phyloP scores from a whole-genome alignment of 2,888 invertebrate genomes.

The Plutella xylostella region DNA sequence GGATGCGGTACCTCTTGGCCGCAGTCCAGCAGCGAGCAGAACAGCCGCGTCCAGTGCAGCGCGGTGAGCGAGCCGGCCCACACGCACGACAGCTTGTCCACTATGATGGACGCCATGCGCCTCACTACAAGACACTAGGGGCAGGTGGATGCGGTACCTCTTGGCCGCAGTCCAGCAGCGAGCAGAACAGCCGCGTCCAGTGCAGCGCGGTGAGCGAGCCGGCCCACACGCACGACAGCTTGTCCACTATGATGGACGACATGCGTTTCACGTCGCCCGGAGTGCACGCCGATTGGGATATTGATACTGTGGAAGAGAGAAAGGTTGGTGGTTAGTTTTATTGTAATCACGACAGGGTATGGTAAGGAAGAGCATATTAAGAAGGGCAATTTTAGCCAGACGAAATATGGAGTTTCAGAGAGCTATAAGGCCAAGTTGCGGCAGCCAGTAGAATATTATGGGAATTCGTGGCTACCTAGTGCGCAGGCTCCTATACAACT shows the following conservation, averaged over 20 bases:
- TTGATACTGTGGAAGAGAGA: conserved; percentile 40
- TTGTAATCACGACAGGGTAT: too few relatives aligned
- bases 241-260: conserved; percentile 84
- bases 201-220: conserved; percentile 74
- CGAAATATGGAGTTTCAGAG: too few relatives aligned
- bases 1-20: too few relatives aligned
- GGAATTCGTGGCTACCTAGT: too few relatives aligned
- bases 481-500: too few relatives aligned
- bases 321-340: too few relatives aligned
- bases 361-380: too few relatives aligned
- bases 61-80: conserved; percentile 73
- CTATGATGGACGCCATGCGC: conserved; percentile 87
- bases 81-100: conserved; percentile 77
- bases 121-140: too few relatives aligned
- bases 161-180: conserved; percentile 74
- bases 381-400: too few relatives aligned
- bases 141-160: too few relatives aligned
- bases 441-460: too few relatives aligned
- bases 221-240: conserved; percentile 74
- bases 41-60: conserved; percentile 76
- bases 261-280: conserved; percentile 87
- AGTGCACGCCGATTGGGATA: conserved; percentile 84
- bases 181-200: conserved; percentile 76
- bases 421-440: too few relatives aligned
- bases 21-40: conserved; percentile 71